Base-by-base conservation (phyloP, 2,797 vertebrate genomes). In the Calcarius lapponicus region DNA sequence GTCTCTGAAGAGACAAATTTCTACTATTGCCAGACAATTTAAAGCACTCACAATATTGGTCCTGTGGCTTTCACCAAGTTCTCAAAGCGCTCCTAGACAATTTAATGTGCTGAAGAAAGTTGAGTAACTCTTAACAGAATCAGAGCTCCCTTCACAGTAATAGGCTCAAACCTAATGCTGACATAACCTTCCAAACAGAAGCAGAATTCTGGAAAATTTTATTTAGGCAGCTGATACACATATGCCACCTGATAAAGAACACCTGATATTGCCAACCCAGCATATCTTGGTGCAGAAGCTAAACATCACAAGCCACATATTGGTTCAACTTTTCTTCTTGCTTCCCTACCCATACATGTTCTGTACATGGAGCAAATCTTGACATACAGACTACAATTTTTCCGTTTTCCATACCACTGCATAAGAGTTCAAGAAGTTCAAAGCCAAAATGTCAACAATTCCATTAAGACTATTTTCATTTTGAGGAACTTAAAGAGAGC, bases 371-470 rank as follows among this genome's bases (percentile, higher is more conserved):
- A 89, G 7, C 32, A 85, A 76, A 66, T 32, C 28, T 14, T 54
- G n/a, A 74, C 32, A 72, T 6, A 29, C 0, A 0, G 19, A 31
- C 28, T 38, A 64, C 0, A 0, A 13, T 15, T 48, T 60, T 82
- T 65, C 50, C 40, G 36, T 54, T 70, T 71, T 88, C 57, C 42
- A 45, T 31, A 51, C 12, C 15, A 54, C 36, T 14, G 6, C 0
- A 0, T 26, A 40, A 26, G 34, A 86, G 53, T 79, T 87, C 22
- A 56, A 69, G 26, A 80, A 76, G 17, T 60, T 67, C 69, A 72
- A 57, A 45, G 65, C 8, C 29, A 76, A 82, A 90, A 88, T 21
- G 28, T 58, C 43, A 47, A 34, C 25, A 80, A 60, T 26, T 48
- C 31, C 43, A 70, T 18, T 5, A 74, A 71, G 17, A 57, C 7